Conservation (phyloP, 2,113 vertebrate genomes). For the Pandion haliaetus region DNA sequence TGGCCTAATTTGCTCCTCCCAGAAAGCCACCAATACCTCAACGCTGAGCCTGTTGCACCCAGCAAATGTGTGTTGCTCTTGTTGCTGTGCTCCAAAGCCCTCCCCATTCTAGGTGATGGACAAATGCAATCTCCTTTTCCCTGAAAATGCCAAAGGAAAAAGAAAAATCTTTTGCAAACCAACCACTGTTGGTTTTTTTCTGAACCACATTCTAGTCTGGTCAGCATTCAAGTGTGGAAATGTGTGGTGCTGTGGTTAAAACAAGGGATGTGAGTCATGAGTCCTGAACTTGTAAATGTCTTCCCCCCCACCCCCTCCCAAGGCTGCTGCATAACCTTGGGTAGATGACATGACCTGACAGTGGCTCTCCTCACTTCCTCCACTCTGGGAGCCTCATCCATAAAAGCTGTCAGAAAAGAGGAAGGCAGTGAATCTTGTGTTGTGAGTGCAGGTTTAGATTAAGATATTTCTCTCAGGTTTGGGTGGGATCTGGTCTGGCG, state of each 20-base stretch:
- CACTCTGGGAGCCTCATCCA: neutral
- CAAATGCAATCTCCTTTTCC: neutral
- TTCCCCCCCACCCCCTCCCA: too few relatives aligned
- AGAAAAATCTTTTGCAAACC: neutral
- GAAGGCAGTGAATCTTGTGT: neutral
- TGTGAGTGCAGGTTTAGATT: neutral
- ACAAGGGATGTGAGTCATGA: slow-evolving; percentile 38
- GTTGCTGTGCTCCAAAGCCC: slow-evolving; percentile 22
- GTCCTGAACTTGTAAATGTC: slow-evolving; percentile 7
- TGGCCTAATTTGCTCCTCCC: slow-evolving; percentile 18
- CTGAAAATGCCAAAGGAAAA: neutral
- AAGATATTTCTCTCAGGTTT: neutral
- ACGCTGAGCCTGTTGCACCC: neutral
- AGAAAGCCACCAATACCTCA: neutral
- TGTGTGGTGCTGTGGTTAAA: slow-evolving; percentile 34
- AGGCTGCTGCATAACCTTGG: neutral
- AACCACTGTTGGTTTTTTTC: neutral
- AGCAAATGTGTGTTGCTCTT: slow-evolving; percentile 20
- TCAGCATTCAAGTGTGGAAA: slow-evolving; percentile 49
- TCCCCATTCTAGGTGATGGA: neutral
- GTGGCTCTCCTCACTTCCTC: neutral
- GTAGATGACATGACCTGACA: neutral
- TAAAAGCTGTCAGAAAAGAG: neutral
- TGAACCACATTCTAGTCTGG: slow-evolving; percentile 19
- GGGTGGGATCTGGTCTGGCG: neutral